phyloP scores from a whole-genome alignment of 2,888 invertebrate species.

The Protodeltote pygarga region DNA sequence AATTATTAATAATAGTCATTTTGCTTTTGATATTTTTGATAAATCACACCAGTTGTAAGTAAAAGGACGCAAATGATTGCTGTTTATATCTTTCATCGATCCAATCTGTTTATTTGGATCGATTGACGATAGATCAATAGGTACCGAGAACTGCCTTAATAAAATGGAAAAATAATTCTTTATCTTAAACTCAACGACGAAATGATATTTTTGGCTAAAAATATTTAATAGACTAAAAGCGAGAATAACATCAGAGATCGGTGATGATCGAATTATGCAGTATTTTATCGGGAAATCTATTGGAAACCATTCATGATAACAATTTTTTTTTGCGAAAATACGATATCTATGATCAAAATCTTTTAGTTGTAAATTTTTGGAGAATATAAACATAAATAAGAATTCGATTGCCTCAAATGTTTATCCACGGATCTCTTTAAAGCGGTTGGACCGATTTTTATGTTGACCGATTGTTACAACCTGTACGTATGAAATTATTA shows the following conservation, averaged over 20 bases:
- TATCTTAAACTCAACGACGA: constrained; percentile 31
- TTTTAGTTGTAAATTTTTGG: constrained; percentile 26
- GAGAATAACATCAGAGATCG: constrained; percentile 22
- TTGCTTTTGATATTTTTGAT: constrained; percentile 23
- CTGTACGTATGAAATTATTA: too few species aligned
- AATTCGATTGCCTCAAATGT: too few species aligned
- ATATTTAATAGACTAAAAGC: constrained; percentile 27
- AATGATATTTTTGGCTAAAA: constrained; percentile 30
- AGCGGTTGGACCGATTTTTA: too few species aligned
- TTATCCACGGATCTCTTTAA: too few species aligned
- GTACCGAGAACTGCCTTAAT: constrained; percentile 28
- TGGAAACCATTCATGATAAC: constrained; percentile 8
- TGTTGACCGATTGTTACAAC: too few species aligned
- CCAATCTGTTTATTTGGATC: constrained; percentile 37
- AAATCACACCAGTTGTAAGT: constrained; percentile 21
- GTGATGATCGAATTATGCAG: constrained; percentile 25
- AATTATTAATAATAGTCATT: constrained; percentile 2
- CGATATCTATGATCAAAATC: constrained; percentile 27
- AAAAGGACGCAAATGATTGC: constrained; percentile 31
- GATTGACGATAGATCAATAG: constrained; percentile 44
- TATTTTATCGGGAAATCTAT: constrained; percentile 22
- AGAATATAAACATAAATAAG: background rate
- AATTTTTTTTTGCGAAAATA: constrained; percentile 22
- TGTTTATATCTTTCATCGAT: constrained; percentile 39
- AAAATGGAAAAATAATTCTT: constrained; percentile 36